Evolutionary conservation across 2,113 vertebrate genomes (phyloP), one percentile per base, ranked within the genome.

Genomic region (Rhinopomastus cyanomelas): DNA sequence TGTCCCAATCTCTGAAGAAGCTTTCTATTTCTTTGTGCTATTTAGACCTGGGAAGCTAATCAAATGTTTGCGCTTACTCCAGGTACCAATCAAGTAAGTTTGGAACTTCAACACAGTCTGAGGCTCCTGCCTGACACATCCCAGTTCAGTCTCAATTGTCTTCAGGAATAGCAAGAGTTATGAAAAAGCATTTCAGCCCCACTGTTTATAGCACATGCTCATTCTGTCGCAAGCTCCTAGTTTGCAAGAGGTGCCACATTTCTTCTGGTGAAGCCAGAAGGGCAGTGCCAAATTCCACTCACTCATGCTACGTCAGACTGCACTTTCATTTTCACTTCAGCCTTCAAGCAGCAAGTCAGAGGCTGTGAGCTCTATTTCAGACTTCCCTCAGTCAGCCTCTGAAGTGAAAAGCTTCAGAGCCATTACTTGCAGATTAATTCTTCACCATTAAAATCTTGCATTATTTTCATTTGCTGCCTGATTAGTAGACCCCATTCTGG

Each of bases 281-380:
- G 56, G 27, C 37, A 32, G 21, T 32, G 52, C 6, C 26, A 66
- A 44, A 60, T 46, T 53, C 29, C 42, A 51, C 25, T 30, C 6
- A 8, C 21, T 72, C n/a, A 44, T 1, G 3, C 7, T 20, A 49
- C 48, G 49, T 64, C 30, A 21, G 9, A 49, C 18, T 37, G 52
- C 29, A 84, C 86, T 79, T 94, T 73, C 42, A 68, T 49, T 83
- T 91, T 86, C 19, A 1, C 30, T 88, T 88, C 30, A 78, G 16
- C 14, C 25, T 79, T 68, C 48, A 76, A 77, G 26, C 6, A 46
- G 39, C 27, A 68, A 68, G 18, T 32, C 21, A 29, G 29, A 82
- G 44, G 53, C 0, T 21, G 16, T 0, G 0, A 85, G 60, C 39
- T 81, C 21, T 37, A 37, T 46, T 81, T 68, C 59, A 10, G 15